Conservation (phyloP, 2,888 invertebrate genomes). For the Bugulina stolonifera region DNA sequence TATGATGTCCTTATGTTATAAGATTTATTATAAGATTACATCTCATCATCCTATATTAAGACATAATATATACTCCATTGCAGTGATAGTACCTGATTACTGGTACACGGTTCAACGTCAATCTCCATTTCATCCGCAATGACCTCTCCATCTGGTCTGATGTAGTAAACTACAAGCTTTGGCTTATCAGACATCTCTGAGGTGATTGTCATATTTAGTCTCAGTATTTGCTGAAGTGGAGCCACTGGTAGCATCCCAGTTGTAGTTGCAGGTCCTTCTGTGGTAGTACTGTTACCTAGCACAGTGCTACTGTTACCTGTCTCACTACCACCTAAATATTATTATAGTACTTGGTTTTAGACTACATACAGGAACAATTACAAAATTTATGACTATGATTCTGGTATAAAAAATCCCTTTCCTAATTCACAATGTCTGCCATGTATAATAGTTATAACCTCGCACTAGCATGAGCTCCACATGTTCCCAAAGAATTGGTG, state of each 20-base stretch:
- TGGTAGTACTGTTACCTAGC: background rate
- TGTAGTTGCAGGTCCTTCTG: background rate
- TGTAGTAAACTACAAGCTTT: constrained; percentile 18
- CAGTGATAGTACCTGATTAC: constrained; percentile 5
- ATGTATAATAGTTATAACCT: no score
- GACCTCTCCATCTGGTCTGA: constrained; percentile 24
- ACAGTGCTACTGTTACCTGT: background rate
- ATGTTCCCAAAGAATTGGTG: no score
- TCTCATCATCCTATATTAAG: no score
- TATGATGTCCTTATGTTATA: no score
- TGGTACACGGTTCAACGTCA: background rate
- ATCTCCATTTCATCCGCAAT: background rate
- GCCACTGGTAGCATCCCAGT: background rate
- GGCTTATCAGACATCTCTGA: background rate
- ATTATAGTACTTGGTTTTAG: no score
- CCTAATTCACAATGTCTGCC: no score
- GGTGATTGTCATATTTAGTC: background rate
- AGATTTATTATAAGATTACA: no score
- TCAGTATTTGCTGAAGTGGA: background rate
- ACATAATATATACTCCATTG: no score
- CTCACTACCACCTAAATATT: background rate
- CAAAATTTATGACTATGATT: background rate
- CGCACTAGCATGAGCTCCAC: no score
- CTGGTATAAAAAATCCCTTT: background rate
- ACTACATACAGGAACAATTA: background rate